Base-by-base conservation (phyloP, 2,797 vertebrate genomes). In the Odontamblyopus rebecca region DNA sequence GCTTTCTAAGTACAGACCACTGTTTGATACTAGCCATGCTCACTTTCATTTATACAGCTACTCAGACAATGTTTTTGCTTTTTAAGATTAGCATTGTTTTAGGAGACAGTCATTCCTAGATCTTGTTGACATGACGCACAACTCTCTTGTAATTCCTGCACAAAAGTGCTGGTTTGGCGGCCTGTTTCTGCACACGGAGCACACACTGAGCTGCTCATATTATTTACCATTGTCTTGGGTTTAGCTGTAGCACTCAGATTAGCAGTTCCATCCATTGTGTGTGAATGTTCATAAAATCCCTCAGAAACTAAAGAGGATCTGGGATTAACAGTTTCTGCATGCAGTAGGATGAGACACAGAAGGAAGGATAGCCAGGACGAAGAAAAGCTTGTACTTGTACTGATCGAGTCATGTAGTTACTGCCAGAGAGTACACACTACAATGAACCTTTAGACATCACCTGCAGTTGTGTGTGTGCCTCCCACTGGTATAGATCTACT, bases 171-270 rank as follows among this genome's bases (percentile, higher is more conserved):
- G 92, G 92, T 91, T 85, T 94, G 94, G 26, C 93, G 91, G 86
- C 87, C 93, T 84, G 86, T 88, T 90, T 87, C 85, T 91, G 90
- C 90, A 86, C 65, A 87, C 27, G 48, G 61, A 63, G 81, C 84
- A 85, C 86, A 90, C 44, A 88, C 90, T 93, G 89, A 92, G 89
- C 82, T 85, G 84, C 91, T 94, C 73, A 86, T 89, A 89, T 93
- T 93, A 93, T 93, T 90, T 86, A 74, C 79, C 85, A 93, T 94
- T 94, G 93, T 94, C 88, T 88, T 59, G 91, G 94, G 94, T 95
- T 95, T 94, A 92, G 92, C 94, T 95, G 94, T 92, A 93, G 89
- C 90, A 53, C 87, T 44, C 83, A 94, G 94, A 94, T 95, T 95
- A 95, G 92, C 92, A 86, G 89, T 89, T 86, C 74, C 59, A 61